Base-by-base conservation (phyloP, 2,888 invertebrate species). In the Platerodrilus igneus region DNA sequence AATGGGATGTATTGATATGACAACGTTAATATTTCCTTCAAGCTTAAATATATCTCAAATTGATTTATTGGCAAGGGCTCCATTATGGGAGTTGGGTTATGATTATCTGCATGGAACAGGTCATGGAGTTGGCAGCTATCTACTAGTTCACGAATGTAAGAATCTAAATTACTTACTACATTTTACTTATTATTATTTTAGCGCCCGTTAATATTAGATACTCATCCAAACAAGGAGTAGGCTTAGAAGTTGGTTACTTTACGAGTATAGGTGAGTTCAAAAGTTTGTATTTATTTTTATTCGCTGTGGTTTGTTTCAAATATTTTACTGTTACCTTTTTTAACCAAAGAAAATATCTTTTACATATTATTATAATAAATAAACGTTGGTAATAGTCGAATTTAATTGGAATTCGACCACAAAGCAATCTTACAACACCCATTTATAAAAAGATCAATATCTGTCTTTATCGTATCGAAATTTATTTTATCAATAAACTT, bases 61-160 rank as follows among this genome's bases (percentile, higher is more conserved):
- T 14, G 96, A 97, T 69, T 78, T 85, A 0, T 67, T 92, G 28
- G 86, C 87, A 0, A 70, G 87, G 34, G 74, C 77, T 31, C 74
- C 81, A 3, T 72, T 95, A 15, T 97, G 96, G 96, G 78, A 82
- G 35, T 73, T 76, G 19, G 86, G 86, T 41, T 76, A 86, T 51
- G 91, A 97, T 70, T 96, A 91, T 64, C 73, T 80, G 21, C 93
- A 95, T 58, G 90, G 91, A 14, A 94, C 95, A 0, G 87, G 92
- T 0, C 88, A 92, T 63, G 92, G 92, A 3, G 83, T 94, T 29
- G 93, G 93, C 0, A 79, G 86, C 27, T 92, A 84, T 57, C 75
- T 86, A 8, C 79, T 81, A 37, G 85, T 89, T 3, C 84, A 85
- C 52, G 93, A 94, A 78, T 80, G 88, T 87, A 80, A 87, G 87